phyloP scores from a whole-genome alignment of 2,113 vertebrate species.

The Calidris pygmaea region DNA sequence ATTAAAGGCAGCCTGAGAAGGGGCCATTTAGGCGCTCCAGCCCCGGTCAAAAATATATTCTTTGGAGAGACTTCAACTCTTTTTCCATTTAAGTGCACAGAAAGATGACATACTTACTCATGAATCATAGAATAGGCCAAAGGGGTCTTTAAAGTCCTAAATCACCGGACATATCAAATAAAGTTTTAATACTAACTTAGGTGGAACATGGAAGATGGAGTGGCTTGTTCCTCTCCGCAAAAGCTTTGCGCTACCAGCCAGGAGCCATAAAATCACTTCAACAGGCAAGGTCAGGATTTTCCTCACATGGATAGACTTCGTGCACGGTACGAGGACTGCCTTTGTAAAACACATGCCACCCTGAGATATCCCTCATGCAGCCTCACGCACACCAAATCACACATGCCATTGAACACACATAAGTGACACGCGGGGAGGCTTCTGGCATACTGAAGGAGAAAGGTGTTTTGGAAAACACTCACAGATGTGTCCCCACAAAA shows the following conservation, averaged over 20 bases:
- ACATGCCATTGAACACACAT: neutral
- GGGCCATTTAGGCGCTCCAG: neutral
- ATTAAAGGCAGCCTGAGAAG: neutral
- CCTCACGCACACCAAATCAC: neutral
- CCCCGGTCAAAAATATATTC: neutral
- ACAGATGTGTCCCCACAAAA: neutral
- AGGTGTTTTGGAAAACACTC: neutral
- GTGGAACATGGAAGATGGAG: neutral
- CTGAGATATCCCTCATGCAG: neutral
- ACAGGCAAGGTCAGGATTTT: neutral
- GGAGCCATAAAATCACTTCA: neutral
- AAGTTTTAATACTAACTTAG: neutral
- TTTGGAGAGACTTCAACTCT: conserved; percentile 21
- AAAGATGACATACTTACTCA: neutral
- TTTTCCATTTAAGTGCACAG: neutral
- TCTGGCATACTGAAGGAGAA: neutral
- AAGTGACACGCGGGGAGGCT: neutral
- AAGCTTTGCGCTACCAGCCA: neutral
- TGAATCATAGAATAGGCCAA: neutral
- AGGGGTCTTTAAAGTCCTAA: neutral
- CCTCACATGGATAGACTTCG: neutral
- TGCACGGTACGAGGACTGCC: neutral
- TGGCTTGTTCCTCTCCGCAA: neutral
- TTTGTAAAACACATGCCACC: neutral
- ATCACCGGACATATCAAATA: neutral